Conservation (phyloP, 2,797 vertebrate genomes). For the Enteromius afrohamiltoni region DNA sequence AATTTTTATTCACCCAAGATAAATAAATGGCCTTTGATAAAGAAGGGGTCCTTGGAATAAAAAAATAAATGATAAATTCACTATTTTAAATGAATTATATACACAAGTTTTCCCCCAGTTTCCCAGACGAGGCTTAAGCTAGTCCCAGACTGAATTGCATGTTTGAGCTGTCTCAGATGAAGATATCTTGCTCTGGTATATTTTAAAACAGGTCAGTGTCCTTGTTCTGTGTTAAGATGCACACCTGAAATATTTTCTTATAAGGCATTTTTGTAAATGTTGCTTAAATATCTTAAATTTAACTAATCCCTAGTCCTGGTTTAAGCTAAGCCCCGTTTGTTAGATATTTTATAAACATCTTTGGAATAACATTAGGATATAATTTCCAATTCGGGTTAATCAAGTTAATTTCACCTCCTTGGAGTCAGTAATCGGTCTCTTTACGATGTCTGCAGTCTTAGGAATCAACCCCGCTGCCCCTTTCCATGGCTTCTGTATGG, state of each 20-base stretch:
- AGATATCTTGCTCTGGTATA: too few relatives aligned
- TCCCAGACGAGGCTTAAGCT: too few relatives aligned
- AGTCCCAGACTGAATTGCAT: too few relatives aligned
- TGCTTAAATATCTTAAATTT: too few relatives aligned
- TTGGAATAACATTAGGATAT: not conserved
- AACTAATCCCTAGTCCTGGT: too few relatives aligned
- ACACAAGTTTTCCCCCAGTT: not conserved
- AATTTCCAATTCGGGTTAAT: not conserved
- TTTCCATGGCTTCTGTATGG: slow-evolving; percentile 80
- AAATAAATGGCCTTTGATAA: not conserved
- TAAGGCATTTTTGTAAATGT: too few relatives aligned
- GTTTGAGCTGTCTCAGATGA: too few relatives aligned
- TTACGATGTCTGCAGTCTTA: slow-evolving; percentile 74
- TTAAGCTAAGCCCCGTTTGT: too few relatives aligned
- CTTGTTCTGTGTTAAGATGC: too few relatives aligned
- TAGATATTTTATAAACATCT: not conserved
- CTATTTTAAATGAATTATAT: not conserved
- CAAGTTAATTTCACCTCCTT: slow-evolving; percentile 79
- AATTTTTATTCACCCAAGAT: not conserved
- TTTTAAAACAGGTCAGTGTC: too few relatives aligned
- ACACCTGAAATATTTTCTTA: too few relatives aligned
- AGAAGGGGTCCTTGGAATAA: not conserved
- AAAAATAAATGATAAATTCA: not conserved
- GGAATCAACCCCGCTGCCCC: slow-evolving; percentile 79
- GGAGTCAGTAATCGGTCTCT: slow-evolving; percentile 73